These are phyloP conservation scores for Onychostruthus taczanowskii DNA, from an alignment of 2,113 vertebrate species.

Conservation along the genomic window DNA sequence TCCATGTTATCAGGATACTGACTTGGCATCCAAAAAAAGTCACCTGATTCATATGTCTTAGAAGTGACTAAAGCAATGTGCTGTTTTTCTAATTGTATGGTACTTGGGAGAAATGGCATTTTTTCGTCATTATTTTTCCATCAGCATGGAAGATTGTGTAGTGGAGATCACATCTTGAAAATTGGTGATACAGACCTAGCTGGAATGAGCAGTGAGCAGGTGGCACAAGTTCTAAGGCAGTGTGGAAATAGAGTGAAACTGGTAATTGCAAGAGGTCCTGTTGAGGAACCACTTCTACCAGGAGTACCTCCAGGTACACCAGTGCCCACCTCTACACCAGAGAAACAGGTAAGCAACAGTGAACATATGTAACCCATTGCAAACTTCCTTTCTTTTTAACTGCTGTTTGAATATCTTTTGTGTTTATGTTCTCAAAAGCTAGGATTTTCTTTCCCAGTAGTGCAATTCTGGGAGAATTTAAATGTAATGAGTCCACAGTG, in stretches of 20 bases:
- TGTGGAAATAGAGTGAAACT: slow-evolving; percentile 90
- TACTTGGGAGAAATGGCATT: neutral
- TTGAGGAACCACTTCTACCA: slow-evolving; percentile 73
- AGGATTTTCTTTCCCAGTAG: neutral
- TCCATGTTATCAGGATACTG: neutral
- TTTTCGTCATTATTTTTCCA: neutral
- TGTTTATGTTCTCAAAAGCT: neutral
- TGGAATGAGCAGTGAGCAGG: slow-evolving; percentile 94
- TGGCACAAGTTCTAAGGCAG: slow-evolving; percentile 91
- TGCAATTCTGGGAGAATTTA: neutral
- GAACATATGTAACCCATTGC: neutral
- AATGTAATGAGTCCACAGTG: neutral
- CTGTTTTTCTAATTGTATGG: neutral
- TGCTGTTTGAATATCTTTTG: neutral
- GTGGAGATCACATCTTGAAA: slow-evolving; percentile 92
- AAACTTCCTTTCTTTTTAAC: neutral
- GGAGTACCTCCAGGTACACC: slow-evolving; percentile 70
- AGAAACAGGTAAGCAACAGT: slow-evolving; percentile 75
- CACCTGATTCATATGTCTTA: neutral
- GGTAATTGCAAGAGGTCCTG: slow-evolving; percentile 85
- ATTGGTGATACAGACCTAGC: slow-evolving; percentile 90
- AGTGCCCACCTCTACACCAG: slow-evolving; percentile 61
- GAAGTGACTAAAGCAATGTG: neutral
- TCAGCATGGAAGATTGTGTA: slow-evolving; percentile 88
- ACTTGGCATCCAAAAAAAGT: neutral